Percentiles rank a stretch among this genome's conserved stretches.
These are phyloP conservation scores for Phengaris alcon DNA, from an alignment of 2,888 invertebrate species.

Conservation along the genomic window DNA sequence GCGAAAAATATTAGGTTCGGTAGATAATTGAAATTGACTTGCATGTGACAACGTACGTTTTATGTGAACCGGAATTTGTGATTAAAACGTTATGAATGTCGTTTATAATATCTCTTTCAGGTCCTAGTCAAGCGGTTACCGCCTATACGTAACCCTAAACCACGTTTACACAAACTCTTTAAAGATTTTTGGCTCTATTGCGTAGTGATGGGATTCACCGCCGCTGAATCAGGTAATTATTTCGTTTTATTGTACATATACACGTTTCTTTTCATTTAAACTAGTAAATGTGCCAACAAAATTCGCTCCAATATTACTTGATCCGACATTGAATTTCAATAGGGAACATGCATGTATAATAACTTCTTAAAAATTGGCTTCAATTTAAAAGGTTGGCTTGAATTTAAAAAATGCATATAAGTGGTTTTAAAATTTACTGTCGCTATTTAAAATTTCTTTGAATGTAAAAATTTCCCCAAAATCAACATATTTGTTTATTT, in stretches of 20 bases:
- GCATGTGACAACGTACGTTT: no score
- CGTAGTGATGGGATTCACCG: constrained; percentile 98
- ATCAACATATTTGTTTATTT: no score
- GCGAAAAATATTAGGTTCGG: no score
- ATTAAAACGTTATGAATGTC: no score
- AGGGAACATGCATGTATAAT: not conserved
- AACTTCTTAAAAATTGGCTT: not conserved
- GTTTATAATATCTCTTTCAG: constrained; percentile 45
- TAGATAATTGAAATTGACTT: no score
- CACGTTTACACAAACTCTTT: constrained; percentile 96
- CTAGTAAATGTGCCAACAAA: constrained; percentile 43
- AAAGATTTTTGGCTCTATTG: constrained; percentile 99
- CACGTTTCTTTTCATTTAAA: constrained; percentile 26
- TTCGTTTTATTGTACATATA: not conserved
- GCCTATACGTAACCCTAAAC: constrained; percentile 93
- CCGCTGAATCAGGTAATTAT: constrained; percentile 83
- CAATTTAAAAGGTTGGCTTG: not conserved
- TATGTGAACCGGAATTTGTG: no score
- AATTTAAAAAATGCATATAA: no score
- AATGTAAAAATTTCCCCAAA: no score
- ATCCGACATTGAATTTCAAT: not conserved
- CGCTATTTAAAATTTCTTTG: no score
- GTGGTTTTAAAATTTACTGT: no score
- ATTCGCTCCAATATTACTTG: constrained; percentile 41
- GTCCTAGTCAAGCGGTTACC: constrained; percentile 90